Evolutionary conservation across 2,113 vertebrate species (phyloP), one percentile per base, ranked within the genome.

Genomic region (Octodon degus): DNA sequence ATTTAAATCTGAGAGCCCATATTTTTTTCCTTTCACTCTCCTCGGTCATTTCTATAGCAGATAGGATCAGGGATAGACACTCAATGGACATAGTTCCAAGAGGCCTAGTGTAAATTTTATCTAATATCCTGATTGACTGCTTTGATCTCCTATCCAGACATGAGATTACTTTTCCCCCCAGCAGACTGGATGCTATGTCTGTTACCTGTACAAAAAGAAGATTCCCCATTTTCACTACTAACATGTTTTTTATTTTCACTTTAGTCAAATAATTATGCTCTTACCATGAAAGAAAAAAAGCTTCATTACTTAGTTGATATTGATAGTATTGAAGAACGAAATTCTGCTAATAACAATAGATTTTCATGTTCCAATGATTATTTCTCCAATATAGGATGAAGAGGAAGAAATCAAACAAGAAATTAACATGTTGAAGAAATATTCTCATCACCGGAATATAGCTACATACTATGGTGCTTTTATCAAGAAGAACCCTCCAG

Each of bases 361-460:
- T 94, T 86, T 92, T 89, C 37, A 43, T 92, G 68, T 50, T 97
- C 32, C 40, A 77, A 77, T 77, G 43, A 96, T 96, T 92, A n/a
- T 32, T 95, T 84, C 90, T 96, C 47, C 96, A 94, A 81, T 95
- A 81, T 92, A 99, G 99, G 99, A 99, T 98, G 99, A 99, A 98
- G 99, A 99, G 97, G 99, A 99, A 98, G 99, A 99, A 98, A 99
- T 99, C 98, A 99, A 99, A 98, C 99, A 99, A 34, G 99, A 99
- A 98, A 99, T 99, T 98, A 99, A 99, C 98, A 99, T 99, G 99
- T 97, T 99, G 90, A 99, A 99, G 98, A 99, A 99, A 97, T 99
- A 99, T 98, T 99, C 99, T 93, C 99, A 99, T 98, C 99, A 99
- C 97, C 99, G 99, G 96, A 99, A 99, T 97, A 99, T 99, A 11